Evolutionary conservation across 2,797 vertebrate species (phyloP).

Genomic region (Labroides dimidiatus): DNA sequence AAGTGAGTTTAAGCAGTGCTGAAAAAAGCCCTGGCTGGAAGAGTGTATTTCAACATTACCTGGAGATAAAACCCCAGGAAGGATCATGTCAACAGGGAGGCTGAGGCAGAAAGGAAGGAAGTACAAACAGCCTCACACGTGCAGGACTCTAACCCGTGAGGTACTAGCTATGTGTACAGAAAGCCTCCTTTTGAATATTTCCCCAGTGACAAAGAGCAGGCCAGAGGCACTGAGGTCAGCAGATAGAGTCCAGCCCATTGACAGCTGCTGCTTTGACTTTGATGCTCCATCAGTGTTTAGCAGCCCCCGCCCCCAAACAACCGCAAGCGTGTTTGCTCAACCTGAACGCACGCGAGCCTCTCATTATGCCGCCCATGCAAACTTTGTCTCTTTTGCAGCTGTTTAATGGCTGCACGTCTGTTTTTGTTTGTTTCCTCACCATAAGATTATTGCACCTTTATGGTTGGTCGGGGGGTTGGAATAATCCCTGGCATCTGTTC

Average conservation of each 20-base stretch:
- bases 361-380: conserved; percentile 83
- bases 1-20: conserved; percentile 23
- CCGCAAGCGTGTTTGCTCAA: conserved; percentile 76
- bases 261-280: conserved; percentile 83
- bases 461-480: conserved; percentile 86
- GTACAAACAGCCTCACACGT: conserved; percentile 61
- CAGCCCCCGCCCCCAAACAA: conserved; percentile 41
- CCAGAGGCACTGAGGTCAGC: conserved; percentile 75
- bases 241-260: conserved; percentile 76
- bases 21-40: conserved; percentile 22
- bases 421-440: conserved; percentile 87
- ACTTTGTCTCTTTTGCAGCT: conserved; percentile 86
- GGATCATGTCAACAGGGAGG: conserved; percentile 51
- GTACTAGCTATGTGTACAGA: conserved; percentile 53
- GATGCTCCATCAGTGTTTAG: conserved; percentile 81
- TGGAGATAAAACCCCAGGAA: conserved; percentile 47
- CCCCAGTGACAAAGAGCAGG: conserved; percentile 61
- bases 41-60: conserved; percentile 40
- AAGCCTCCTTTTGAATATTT: conserved; percentile 70
- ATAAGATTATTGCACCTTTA: conserved; percentile 90
- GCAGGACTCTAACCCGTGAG: conserved; percentile 59
- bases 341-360: conserved; percentile 73
- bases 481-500: conserved; percentile 89
- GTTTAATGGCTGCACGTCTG: conserved; percentile 85
- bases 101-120: conserved; percentile 48